Evolutionary conservation across 2,888 invertebrate genomes (phyloP).

Genomic region (Catocala sponsa): DNA sequence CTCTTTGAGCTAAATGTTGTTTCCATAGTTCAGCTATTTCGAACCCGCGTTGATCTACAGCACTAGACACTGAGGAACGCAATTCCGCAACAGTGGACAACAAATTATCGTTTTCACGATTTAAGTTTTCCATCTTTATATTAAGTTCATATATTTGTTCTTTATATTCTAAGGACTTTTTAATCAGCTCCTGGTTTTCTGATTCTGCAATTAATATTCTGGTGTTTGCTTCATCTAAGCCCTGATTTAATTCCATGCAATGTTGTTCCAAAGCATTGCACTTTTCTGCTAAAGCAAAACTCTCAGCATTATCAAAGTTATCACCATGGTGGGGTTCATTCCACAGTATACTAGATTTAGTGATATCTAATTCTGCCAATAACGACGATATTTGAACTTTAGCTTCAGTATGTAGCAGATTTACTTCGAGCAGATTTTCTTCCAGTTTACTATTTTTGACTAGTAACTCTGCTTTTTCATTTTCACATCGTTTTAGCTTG

Average conservation of each 20-base stretch:
- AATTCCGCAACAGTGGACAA: slow-evolving; percentile 81
- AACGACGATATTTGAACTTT: slow-evolving; percentile 55
- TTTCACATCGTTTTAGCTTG: background rate
- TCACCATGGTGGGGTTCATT: slow-evolving; percentile 49
- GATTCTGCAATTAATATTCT: slow-evolving; percentile 70
- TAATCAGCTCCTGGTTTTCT: slow-evolving; percentile 58
- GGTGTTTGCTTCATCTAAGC: slow-evolving; percentile 73
- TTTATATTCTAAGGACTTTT: slow-evolving; percentile 56
- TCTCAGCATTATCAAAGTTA: slow-evolving; percentile 43
- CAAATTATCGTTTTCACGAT: slow-evolving; percentile 79
- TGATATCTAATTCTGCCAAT: slow-evolving; percentile 58
- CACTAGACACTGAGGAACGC: slow-evolving; percentile 80
- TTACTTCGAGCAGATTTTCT: slow-evolving; percentile 55
- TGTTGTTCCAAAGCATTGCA: slow-evolving; percentile 64
- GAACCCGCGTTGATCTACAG: slow-evolving; percentile 90
- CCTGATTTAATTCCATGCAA: slow-evolving; percentile 60
- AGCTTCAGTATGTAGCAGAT: slow-evolving; percentile 54
- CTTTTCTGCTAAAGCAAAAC: slow-evolving; percentile 58
- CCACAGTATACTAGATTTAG: slow-evolving; percentile 50
- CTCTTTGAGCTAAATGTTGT: slow-evolving; percentile 89
- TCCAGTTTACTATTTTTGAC: slow-evolving; percentile 48
- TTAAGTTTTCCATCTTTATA: slow-evolving; percentile 71
- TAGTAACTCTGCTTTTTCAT: background rate
- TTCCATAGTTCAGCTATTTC: slow-evolving; percentile 92
- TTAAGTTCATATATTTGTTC: slow-evolving; percentile 69